Conservation (phyloP, 2,113 vertebrate species). For the Seriola rivoliana region DNA sequence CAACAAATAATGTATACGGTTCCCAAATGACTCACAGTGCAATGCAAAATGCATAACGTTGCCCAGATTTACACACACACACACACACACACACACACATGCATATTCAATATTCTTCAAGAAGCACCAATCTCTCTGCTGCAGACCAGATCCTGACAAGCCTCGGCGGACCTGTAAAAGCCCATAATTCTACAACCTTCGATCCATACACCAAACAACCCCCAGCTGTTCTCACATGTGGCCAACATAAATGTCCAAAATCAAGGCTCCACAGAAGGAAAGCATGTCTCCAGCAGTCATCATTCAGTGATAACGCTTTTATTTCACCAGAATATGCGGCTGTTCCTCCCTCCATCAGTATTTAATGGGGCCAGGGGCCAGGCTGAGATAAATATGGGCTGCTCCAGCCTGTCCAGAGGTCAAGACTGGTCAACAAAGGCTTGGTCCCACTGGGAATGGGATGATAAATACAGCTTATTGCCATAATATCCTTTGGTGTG, state of each 20-base stretch:
- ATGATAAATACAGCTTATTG: constrained; percentile 22
- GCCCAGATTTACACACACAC: constrained; percentile 5
- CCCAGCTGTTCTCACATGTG: neutral
- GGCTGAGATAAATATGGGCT: constrained; percentile 42
- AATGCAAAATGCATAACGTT: constrained; percentile 17
- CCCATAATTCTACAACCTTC: constrained; percentile 37
- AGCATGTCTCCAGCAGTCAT: neutral
- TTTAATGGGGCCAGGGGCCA: constrained; percentile 33
- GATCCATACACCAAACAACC: constrained; percentile 10
- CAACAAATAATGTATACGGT: constrained; percentile 19
- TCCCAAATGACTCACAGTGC: constrained; percentile 10
- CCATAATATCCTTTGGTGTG: neutral
- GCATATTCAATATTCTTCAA: constrained; percentile 1
- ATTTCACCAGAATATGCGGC: constrained; percentile 1
- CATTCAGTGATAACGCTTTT: constrained; percentile 55
- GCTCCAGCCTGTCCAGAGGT: constrained; percentile 38
- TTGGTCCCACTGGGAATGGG: constrained; percentile 25
- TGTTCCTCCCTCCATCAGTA: constrained; percentile 16
- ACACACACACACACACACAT: neutral
- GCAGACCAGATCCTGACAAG: neutral
- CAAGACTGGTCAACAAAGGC: constrained; percentile 41
- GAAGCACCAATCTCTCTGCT: neutral
- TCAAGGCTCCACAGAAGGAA: constrained; percentile 35
- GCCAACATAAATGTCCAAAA: constrained; percentile 40
- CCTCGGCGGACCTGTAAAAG: constrained; percentile 22